A percentile compares a stretch with the other conserved stretches of the same genome.
Evolutionary conservation across 2,888 invertebrate genomes (phyloP).

Genomic region (Sesamia inferens): DNA sequence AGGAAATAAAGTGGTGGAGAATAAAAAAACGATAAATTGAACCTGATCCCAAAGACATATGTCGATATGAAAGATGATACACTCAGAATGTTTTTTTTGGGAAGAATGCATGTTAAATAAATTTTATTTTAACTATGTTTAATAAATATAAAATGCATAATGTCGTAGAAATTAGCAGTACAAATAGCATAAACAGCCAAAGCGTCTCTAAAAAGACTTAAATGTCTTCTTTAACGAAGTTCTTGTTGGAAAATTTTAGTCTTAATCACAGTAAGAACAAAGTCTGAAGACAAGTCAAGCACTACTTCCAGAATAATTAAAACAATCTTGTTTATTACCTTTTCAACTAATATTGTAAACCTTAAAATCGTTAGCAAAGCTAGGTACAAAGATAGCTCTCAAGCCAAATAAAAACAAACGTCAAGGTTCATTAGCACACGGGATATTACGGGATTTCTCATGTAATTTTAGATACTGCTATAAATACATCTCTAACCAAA

Average conservation of each 20-base stretch:
- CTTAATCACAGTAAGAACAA: not conserved
- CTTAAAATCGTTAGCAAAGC: no score
- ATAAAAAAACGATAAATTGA: no score
- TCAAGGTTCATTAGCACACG: conserved; percentile 6
- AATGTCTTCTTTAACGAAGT: no score
- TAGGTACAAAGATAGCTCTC: no score
- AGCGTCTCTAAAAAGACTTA: no score
- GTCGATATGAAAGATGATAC: no score
- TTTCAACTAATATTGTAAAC: not conserved
- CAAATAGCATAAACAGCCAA: not conserved
- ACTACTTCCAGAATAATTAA: not conserved
- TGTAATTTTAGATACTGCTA: conserved; percentile 13
- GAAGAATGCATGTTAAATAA: no score
- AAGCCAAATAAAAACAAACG: conserved; percentile 12
- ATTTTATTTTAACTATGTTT: no score
- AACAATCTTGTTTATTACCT: not conserved
- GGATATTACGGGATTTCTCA: conserved; percentile 7
- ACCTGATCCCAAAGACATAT: no score
- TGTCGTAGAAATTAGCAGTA: not conserved
- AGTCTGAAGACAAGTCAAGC: not conserved
- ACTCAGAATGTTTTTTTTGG: no score
- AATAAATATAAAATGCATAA: no score
- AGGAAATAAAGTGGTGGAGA: not conserved
- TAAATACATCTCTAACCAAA: conserved; percentile 25
- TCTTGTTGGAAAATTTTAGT: not conserved